Percentiles rank a stretch among this genome's conserved stretches.
Evolutionary conservation across 2,888 invertebrate genomes (phyloP).

Genomic region (Polydesmus complanatus): DNA sequence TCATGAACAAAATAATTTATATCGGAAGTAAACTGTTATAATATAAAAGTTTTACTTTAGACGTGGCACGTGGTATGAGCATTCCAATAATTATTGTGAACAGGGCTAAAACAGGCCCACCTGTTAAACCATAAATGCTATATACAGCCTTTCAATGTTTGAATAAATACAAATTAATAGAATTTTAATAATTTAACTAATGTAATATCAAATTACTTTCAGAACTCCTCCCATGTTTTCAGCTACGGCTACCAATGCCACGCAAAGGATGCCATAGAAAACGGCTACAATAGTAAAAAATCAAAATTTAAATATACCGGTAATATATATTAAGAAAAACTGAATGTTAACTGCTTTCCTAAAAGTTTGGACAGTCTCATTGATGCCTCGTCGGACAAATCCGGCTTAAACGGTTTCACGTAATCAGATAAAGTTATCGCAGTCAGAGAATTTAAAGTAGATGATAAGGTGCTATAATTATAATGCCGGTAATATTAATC

Average conservation of each 20-base stretch:
- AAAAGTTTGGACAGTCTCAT: conserved; percentile 58
- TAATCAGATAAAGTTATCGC: conserved; percentile 33
- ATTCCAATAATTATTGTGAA: neutral
- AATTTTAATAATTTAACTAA: neutral
- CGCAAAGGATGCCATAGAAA: conserved; percentile 57
- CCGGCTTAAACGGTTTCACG: conserved; percentile 26
- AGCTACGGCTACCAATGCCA: conserved; percentile 69
- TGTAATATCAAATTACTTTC: conserved; percentile 41
- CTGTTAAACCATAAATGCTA: neutral
- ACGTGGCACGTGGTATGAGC: neutral
- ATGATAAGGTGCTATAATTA: conserved; percentile 33
- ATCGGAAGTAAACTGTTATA: too few relatives aligned
- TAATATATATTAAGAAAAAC: too few relatives aligned
- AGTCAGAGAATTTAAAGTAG: conserved; percentile 34
- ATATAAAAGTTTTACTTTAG: neutral
- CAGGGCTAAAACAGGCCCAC: neutral
- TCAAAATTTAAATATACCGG: too few relatives aligned
- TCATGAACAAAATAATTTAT: too few relatives aligned
- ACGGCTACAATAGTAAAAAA: conserved; percentile 38
- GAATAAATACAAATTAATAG: too few relatives aligned
- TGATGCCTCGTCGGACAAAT: conserved; percentile 59
- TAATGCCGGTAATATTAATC: neutral
- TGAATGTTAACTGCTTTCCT: too few relatives aligned
- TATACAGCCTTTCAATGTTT: neutral
- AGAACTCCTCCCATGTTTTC: conserved; percentile 74